Percentiles rank a stretch among this genome's conserved stretches.
Evolutionary conservation across 2,888 invertebrate species (phyloP).

Genomic region (Pegoplata infirma): DNA sequence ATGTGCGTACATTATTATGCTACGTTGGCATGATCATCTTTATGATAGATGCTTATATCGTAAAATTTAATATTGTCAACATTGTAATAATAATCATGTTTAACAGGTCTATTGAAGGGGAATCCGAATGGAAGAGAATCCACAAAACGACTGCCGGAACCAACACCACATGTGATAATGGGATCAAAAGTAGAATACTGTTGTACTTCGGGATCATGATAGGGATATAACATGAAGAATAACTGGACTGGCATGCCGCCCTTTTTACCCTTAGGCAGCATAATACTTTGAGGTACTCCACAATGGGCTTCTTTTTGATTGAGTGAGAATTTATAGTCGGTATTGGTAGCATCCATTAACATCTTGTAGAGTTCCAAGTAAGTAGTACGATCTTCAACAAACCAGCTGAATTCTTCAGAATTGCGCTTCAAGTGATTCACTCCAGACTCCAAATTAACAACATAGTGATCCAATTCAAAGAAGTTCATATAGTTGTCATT

Average conservation of each 20-base stretch:
- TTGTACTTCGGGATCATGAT: slow-evolving; percentile 77
- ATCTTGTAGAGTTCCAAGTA: slow-evolving; percentile 78
- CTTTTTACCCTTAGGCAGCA: slow-evolving; percentile 83
- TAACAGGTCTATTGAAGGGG: slow-evolving; percentile 85
- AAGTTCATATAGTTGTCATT: slow-evolving; percentile 82
- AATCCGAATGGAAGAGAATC: slow-evolving; percentile 82
- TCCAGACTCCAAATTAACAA: slow-evolving; percentile 81
- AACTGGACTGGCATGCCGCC: slow-evolving; percentile 83
- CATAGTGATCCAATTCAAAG: slow-evolving; percentile 83
- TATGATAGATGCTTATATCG: slow-evolving; percentile 84
- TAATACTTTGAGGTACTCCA: slow-evolving; percentile 82
- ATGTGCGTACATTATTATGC: too few species aligned
- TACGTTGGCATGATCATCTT: too few species aligned
- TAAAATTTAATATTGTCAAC: slow-evolving; percentile 85
- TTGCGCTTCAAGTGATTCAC: slow-evolving; percentile 80
- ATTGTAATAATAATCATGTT: slow-evolving; percentile 80
- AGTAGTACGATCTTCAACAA: slow-evolving; percentile 81
- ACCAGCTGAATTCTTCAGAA: slow-evolving; percentile 83
- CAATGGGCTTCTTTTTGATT: slow-evolving; percentile 79
- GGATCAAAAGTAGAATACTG: slow-evolving; percentile 79
- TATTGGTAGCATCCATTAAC: slow-evolving; percentile 78
- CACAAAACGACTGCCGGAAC: slow-evolving; percentile 77
- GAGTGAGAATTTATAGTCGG: slow-evolving; percentile 78
- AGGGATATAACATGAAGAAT: slow-evolving; percentile 81
- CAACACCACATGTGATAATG: slow-evolving; percentile 79